Base-by-base conservation (phyloP, 2,888 invertebrate species). In the Aspidapion aeneum region DNA sequence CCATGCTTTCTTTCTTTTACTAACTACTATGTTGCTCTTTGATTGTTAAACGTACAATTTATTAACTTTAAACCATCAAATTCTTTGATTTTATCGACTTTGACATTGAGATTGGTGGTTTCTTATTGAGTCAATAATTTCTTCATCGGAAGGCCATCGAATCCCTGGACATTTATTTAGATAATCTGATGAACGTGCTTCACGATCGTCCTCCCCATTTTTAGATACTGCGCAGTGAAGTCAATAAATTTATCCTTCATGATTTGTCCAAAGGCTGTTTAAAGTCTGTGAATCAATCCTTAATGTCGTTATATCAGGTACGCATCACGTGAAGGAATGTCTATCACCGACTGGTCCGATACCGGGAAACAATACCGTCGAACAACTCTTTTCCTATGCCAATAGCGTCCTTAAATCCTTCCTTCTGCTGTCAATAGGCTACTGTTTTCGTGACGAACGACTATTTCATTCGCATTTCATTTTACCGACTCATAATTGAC, bases 371-470 rank as follows among this genome's bases (percentile, higher is more conserved):
- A 35, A 35, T 35, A 35, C 35, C 35, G 35, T 35, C 35, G 12
- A 35, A 35, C 35, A 12, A 12, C 35, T 35, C 35, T 35, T 35
- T 35, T 35, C 35, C 35, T 35, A 68, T 68, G 64, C 68, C 65
- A 66, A 63, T 70, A 66, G 66, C 66, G 68, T 68, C 66, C 65
- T 68, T 70, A 69, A 69, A 69, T 64, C 63, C 65, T 65, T 65
- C 64, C 62, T 57, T 60, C 35, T 35, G 35, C 35, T 35, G 35
- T 35, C 35, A 35, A 35, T 59, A 57, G 51, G 69, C 72, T 70
- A 67, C 71, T 62, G 69, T 59, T 69, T 67, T 62, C 72, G 72
- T 72, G 72, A 71, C 71, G 68, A 61, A 64, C 60, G 67, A 66
- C 69, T 67, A 68, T 72, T 72, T 69, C 66, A 69, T 65, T 68